A percentile compares a stretch with the other conserved stretches of the same genome.
These are phyloP conservation scores for Scaptomyza pallida DNA, from an alignment of 1,140 invertebrate genomes.

Conservation along the genomic window DNA sequence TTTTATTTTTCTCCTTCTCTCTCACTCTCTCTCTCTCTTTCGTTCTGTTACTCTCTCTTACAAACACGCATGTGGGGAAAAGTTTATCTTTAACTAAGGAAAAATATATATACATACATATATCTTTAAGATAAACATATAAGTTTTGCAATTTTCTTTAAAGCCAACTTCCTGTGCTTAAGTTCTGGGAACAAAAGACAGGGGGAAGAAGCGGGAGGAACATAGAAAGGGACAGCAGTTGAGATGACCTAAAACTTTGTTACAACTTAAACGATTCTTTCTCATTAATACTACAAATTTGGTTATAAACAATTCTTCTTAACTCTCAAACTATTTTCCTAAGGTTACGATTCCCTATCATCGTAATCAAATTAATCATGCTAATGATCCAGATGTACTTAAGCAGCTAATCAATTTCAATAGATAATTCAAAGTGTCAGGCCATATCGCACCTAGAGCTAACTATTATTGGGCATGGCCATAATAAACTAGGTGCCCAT, in stretches of 20 bases:
- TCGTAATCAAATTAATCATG: neutral
- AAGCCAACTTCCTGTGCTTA: conserved; percentile 14
- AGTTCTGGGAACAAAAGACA: neutral
- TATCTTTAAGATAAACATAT: conserved; percentile 7
- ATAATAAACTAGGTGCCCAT: neutral
- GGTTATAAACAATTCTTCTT: too few relatives aligned
- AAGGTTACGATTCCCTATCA: too few relatives aligned
- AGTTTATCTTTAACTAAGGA: conserved; percentile 11
- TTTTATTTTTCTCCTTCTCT: neutral
- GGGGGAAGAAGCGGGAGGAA: too few relatives aligned
- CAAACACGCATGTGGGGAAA: conserved; percentile 26
- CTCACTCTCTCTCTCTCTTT: neutral
- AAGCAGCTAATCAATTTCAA: conserved; percentile 35
- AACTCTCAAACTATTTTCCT: too few relatives aligned
- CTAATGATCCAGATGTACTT: neutral
- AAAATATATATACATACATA: conserved; percentile 2
- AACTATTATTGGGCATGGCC: conserved; percentile 3
- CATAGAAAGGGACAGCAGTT: too few relatives aligned
- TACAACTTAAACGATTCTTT: too few relatives aligned
- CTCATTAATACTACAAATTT: too few relatives aligned
- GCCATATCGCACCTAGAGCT: conserved; percentile 36
- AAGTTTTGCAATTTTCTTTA: conserved; percentile 9
- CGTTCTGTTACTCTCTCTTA: neutral
- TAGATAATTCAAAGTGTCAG: conserved; percentile 46
- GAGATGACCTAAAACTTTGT: too few relatives aligned